Conservation (phyloP, 2,797 vertebrate species). For the Sibirionetta formosa region DNA sequence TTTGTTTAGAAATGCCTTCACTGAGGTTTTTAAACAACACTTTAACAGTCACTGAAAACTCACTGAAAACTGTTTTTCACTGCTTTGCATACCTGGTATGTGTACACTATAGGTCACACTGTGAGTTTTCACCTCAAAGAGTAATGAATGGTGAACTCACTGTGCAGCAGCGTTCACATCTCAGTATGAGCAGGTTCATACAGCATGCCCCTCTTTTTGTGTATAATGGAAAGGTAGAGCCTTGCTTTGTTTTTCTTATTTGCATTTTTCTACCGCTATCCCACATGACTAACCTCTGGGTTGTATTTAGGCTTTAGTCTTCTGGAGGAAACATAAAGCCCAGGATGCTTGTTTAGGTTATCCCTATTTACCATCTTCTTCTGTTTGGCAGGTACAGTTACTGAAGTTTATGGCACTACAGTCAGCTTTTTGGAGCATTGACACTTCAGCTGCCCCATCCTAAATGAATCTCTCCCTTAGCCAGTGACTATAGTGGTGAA, state of each 20-base stretch:
- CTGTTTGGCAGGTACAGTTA: not conserved
- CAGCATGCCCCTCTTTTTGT: accelerated
- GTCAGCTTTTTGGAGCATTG: not conserved
- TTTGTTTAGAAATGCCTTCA: not conserved
- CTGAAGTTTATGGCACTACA: not conserved
- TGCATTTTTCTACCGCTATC: not conserved
- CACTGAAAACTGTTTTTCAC: not conserved
- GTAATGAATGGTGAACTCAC: not conserved
- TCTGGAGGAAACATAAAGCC: not conserved
- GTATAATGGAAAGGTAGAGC: not conserved
- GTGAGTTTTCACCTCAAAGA: accelerated
- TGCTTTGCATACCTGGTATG: not conserved
- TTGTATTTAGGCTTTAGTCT: not conserved
- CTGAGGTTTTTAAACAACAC: not conserved
- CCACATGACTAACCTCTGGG: not conserved
- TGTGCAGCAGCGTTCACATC: not conserved
- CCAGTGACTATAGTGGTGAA: not conserved
- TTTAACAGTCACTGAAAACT: not conserved
- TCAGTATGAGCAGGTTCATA: not conserved
- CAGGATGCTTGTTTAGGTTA: not conserved
- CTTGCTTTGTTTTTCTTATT: not conserved
- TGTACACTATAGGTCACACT: not conserved
- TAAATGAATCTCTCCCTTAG: not conserved
- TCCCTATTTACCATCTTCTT: not conserved
- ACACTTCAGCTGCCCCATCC: not conserved